Evolutionary conservation across 2,113 vertebrate species (phyloP).

Genomic region (Scomber japonicus): DNA sequence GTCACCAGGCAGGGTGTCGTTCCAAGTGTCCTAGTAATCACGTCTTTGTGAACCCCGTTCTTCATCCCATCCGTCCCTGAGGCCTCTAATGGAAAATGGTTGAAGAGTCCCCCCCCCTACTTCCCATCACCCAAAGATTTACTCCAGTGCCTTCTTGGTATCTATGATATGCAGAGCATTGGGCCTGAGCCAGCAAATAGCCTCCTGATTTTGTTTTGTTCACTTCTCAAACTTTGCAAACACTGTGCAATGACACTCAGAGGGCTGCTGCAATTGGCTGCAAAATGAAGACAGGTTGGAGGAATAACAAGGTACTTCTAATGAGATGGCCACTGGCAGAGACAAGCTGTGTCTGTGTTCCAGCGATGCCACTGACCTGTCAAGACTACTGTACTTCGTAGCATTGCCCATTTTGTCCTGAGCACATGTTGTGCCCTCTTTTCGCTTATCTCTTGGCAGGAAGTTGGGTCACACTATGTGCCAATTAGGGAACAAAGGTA

Average conservation of each 20-base stretch:
- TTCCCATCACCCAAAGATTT: constrained; percentile 66
- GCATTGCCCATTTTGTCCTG: constrained; percentile 62
- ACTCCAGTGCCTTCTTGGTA: constrained; percentile 63
- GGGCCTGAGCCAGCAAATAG: constrained; percentile 57
- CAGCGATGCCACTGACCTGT: constrained; percentile 70
- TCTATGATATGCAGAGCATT: constrained; percentile 72
- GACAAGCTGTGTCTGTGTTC: constrained; percentile 51
- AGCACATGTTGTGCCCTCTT: constrained; percentile 69
- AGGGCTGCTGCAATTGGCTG: constrained; percentile 44
- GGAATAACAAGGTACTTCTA: constrained; percentile 72
- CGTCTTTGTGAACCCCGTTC: constrained; percentile 65
- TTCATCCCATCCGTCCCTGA: constrained; percentile 69
- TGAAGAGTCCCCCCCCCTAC: constrained; percentile 20
- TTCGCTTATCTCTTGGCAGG: constrained; percentile 73
- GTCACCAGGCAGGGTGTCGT: constrained; percentile 70
- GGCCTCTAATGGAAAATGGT: constrained; percentile 72
- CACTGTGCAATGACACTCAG: constrained; percentile 39
- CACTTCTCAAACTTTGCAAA: constrained; percentile 65
- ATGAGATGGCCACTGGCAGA: constrained; percentile 71
- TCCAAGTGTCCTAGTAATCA: constrained; percentile 81
- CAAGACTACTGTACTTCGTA: constrained; percentile 58
- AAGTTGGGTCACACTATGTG: constrained; percentile 71
- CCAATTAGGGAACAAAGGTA: constrained; percentile 80
- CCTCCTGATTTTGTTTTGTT: constrained; percentile 63
- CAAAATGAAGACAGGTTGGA: constrained; percentile 64